Evolutionary conservation across 2,888 invertebrate species (phyloP).

Genomic region (Caenorhabditis imperialis): DNA sequence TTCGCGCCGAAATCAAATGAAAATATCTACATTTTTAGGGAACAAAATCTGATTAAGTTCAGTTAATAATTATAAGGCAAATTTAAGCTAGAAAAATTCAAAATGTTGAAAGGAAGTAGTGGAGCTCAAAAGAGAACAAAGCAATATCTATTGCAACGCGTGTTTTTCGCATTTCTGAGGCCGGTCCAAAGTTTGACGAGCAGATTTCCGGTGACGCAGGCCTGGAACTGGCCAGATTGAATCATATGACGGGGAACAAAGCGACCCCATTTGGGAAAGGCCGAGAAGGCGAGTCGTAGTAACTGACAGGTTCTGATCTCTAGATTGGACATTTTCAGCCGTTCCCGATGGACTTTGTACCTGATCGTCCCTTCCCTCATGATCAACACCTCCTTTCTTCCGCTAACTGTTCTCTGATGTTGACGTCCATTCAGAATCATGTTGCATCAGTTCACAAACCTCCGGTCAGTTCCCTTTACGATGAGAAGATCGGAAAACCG

Average conservation of each 20-base stretch:
- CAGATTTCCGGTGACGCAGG: constrained; percentile 42
- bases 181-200: constrained; percentile 46
- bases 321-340: constrained; percentile 3
- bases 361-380: constrained; percentile 11
- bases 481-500: constrained; percentile 37
- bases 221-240: constrained; percentile 1
- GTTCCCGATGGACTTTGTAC: constrained; percentile 28
- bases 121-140: background rate
- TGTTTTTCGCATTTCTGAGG: constrained; percentile 20
- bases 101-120: too few species aligned
- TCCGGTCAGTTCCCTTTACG: constrained; percentile 11
- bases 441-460: constrained; percentile 35
- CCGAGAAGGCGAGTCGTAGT: constrained; percentile 12
- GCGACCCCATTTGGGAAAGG: constrained; percentile 24
- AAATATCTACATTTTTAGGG: too few species aligned
- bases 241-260: constrained; percentile 33
- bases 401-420: constrained; percentile 37
- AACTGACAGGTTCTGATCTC: constrained; percentile 19
- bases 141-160: background rate
- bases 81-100: too few species aligned
- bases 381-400: constrained; percentile 23
- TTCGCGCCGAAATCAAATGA: too few species aligned
- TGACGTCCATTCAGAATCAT: constrained; percentile 46
- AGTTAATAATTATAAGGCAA: too few species aligned
- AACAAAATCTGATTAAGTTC: too few species aligned